A percentile compares a stretch with the other conserved stretches of the same genome.
Evolutionary conservation across 1,140 invertebrate species (phyloP).

Genomic region (Panagrolaimus sp.): DNA sequence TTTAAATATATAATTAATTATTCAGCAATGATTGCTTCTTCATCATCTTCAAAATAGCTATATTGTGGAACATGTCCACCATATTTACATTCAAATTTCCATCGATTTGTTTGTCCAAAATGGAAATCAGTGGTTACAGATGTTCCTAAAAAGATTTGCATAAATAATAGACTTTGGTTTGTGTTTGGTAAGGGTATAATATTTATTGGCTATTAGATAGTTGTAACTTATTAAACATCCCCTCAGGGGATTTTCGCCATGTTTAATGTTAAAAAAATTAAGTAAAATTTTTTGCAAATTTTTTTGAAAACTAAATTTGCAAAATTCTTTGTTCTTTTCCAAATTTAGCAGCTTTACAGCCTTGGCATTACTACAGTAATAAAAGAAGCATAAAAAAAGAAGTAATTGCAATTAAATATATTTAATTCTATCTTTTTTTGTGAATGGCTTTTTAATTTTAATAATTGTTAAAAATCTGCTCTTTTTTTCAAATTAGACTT

Average conservation of each 20-base stretch:
- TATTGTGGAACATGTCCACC: conserved; percentile 47
- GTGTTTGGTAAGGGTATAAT: conserved; percentile 15
- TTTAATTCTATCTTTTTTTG: neutral
- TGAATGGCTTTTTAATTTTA: conserved; percentile 28
- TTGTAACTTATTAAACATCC: no score
- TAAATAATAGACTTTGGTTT: conserved; percentile 39
- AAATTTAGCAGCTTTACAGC: no score
- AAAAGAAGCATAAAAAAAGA: neutral
- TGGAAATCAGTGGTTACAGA: conserved; percentile 21
- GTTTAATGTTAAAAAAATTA: no score
- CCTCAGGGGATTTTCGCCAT: no score
- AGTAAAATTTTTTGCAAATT: no score
- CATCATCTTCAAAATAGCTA: conserved; percentile 32
- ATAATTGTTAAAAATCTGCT: neutral
- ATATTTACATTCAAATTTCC: conserved; percentile 52
- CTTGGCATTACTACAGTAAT: no score
- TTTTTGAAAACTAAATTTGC: no score
- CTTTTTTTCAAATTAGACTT: no score
- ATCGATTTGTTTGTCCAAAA: conserved; percentile 26
- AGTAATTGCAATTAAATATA: neutral
- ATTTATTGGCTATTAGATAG: conserved; percentile 15
- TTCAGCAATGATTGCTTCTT: neutral
- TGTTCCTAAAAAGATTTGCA: conserved; percentile 40
- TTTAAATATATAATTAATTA: conserved; percentile 24
- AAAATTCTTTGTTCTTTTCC: no score